These are phyloP conservation scores for Megalurothrips usitatus DNA, from an alignment of 2,888 invertebrate species.

Conservation along the genomic window DNA sequence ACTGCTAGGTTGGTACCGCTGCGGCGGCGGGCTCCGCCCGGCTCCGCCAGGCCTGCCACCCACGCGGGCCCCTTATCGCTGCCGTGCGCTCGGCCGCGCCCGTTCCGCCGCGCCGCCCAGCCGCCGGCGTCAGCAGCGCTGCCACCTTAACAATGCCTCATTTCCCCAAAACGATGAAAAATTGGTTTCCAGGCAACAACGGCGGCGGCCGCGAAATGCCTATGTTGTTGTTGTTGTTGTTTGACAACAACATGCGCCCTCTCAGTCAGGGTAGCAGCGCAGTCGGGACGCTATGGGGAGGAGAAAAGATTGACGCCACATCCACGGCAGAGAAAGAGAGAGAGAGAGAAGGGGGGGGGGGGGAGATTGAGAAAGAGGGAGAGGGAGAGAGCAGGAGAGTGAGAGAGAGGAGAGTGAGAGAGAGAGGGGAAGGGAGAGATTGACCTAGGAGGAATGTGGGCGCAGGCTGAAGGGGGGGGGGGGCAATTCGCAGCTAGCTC, in stretches of 20 bases:
- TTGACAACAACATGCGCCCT: background rate
- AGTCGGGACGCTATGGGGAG: background rate
- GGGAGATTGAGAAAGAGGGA: background rate
- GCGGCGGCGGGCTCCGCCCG: too few relatives aligned
- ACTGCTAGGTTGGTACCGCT: too few relatives aligned
- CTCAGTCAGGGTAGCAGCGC: background rate
- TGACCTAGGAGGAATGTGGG: too few relatives aligned
- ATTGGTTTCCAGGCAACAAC: background rate
- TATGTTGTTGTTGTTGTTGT: too few relatives aligned
- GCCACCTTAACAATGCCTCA: slow-evolving; percentile 16
- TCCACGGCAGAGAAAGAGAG: background rate
- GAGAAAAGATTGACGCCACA: background rate
- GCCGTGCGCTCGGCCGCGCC: background rate
- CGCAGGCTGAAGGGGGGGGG: too few relatives aligned
- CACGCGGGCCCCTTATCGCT: background rate
- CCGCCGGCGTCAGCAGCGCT: background rate
- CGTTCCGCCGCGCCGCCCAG: background rate
- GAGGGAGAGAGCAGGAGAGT: background rate
- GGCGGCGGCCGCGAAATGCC: background rate
- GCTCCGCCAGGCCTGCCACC: too few relatives aligned
- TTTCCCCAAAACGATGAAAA: slow-evolving; percentile 25
- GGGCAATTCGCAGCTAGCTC: too few relatives aligned
- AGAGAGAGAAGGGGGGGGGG: background rate
- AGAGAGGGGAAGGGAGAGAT: too few relatives aligned
- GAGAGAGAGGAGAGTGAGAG: background rate